Conservation (phyloP, 2,888 invertebrate genomes). For the Dynastes hyllus region DNA sequence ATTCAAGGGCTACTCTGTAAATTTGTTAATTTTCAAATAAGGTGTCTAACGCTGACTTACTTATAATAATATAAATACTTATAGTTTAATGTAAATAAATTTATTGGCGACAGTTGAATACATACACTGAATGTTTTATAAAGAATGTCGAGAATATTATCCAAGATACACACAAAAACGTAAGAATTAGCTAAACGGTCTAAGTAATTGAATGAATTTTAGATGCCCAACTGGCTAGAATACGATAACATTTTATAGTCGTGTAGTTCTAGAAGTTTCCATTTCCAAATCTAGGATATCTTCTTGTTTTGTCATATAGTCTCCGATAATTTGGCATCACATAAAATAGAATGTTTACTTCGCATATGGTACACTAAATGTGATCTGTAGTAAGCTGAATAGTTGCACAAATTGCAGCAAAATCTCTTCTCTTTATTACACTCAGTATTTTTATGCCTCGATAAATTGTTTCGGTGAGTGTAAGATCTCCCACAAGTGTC, state of each 20-base stretch:
- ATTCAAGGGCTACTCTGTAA: too few species aligned
- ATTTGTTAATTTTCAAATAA: too few species aligned
- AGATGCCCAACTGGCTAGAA: background rate
- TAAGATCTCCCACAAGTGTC: conserved; percentile 65
- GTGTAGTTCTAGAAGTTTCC: background rate
- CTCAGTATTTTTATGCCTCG: conserved; percentile 65
- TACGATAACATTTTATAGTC: background rate
- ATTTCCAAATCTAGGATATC: background rate
- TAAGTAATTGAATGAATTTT: background rate
- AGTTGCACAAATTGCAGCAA: conserved; percentile 50
- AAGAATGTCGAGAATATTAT: too few species aligned
- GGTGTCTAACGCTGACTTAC: too few species aligned
- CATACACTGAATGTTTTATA: too few species aligned
- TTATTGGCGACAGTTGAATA: too few species aligned
- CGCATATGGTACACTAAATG: conserved; percentile 51
- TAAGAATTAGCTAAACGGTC: background rate
- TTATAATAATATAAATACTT: too few species aligned
- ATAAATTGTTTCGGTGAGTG: conserved; percentile 65
- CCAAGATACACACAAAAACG: background rate
- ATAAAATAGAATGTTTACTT: conserved; percentile 44
- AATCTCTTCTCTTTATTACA: conserved; percentile 62
- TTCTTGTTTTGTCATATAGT: background rate
- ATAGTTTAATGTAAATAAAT: background rate
- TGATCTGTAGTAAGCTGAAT: conserved; percentile 53
- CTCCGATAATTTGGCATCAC: background rate